Percentiles rank a stretch among this genome's conserved stretches.
Evolutionary conservation across 2,797 vertebrate genomes (phyloP).

Genomic region (Clarias fuscus): DNA sequence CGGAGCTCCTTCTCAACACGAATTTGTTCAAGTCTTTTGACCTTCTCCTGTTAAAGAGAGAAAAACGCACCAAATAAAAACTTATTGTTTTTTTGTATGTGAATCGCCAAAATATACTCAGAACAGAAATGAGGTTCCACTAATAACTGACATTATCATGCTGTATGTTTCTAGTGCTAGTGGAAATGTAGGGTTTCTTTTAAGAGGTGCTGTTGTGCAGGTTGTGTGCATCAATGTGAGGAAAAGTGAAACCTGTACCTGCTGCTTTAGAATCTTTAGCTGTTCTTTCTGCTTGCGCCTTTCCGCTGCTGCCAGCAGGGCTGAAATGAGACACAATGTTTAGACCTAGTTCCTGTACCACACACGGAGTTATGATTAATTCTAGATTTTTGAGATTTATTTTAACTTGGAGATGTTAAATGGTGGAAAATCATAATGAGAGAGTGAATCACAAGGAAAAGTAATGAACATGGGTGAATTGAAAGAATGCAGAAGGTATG

Average conservation of each 20-base stretch:
- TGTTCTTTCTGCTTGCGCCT: conserved; percentile 92
- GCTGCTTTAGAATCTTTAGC: conserved; percentile 94
- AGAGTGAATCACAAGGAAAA: neutral
- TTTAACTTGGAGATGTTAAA: neutral
- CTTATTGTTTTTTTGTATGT: neutral
- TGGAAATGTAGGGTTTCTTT: neutral
- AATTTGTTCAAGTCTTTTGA: conserved; percentile 95
- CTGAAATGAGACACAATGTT: conserved; percentile 65
- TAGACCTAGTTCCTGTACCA: neutral
- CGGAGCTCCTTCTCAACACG: conserved; percentile 95
- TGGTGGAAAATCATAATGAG: neutral
- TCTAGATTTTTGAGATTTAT: neutral
- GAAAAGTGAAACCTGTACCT: conserved; percentile 74
- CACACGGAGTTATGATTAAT: neutral
- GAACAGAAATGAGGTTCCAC: neutral
- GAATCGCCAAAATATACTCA: neutral
- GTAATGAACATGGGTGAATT: neutral
- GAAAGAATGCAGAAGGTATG: neutral
- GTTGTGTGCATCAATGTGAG: neutral
- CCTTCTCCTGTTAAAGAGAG: conserved; percentile 85
- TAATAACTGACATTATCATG: neutral
- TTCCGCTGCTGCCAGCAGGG: conserved; percentile 91
- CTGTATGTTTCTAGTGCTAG: neutral
- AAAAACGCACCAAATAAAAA: neutral
- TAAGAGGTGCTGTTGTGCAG: neutral